These are phyloP conservation scores for Myrmecophaga tridactyla DNA, from an alignment of 2,113 vertebrate species.

Conservation along the genomic window DNA sequence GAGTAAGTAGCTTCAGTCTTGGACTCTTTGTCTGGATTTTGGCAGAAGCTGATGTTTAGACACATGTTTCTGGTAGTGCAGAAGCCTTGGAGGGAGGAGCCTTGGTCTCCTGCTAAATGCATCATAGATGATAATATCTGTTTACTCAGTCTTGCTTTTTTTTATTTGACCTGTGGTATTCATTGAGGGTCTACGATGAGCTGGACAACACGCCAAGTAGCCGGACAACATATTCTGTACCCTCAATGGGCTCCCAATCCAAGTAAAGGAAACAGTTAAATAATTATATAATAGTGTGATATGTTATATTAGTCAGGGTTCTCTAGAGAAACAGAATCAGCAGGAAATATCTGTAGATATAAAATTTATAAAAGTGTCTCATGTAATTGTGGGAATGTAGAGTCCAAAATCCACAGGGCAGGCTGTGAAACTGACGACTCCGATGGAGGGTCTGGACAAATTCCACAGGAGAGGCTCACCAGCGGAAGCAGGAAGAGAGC, in stretches of 20 bases:
- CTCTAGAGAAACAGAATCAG: no score
- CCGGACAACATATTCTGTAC: background rate
- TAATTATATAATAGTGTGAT: background rate
- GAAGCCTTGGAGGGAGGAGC: background rate
- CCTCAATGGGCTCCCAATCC: background rate
- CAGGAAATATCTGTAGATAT: no score
- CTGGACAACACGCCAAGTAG: background rate
- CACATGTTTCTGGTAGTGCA: background rate
- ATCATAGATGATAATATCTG: background rate
- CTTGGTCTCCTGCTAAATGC: background rate
- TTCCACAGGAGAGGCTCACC: no score
- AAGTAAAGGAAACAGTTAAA: background rate
- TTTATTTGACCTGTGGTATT: background rate
- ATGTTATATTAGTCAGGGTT: no score
- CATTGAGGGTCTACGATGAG: background rate
- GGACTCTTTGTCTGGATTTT: background rate
- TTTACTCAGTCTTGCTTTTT: background rate
- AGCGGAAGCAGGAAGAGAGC: no score
- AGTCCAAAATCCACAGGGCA: no score
- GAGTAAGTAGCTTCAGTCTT: background rate
- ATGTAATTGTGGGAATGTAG: no score
- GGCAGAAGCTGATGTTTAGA: background rate
- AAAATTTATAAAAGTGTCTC: no score
- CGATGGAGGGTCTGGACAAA: no score
- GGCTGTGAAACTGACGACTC: no score